Base-by-base conservation (phyloP, 2,888 invertebrate species). In the Thelaira solivaga region DNA sequence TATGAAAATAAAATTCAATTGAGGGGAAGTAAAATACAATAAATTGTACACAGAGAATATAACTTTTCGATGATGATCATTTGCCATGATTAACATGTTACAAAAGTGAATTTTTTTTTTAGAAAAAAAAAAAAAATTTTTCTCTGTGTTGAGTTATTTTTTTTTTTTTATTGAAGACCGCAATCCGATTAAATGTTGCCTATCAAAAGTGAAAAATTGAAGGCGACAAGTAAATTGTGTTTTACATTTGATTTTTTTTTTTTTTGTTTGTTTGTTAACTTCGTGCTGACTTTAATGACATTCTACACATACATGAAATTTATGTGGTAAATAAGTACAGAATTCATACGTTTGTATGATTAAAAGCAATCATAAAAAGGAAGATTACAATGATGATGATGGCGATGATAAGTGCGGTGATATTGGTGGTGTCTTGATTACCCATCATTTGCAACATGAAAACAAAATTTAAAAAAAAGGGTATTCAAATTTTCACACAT, bases 201-300 rank as follows among this genome's bases (percentile, higher is more conserved):
- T 51, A 64, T 51, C 18, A 64, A 68, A 73, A 39, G n/a, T 49
- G 65, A 73, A 77, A 49, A 68, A 59, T 78, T 61, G 51, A 59
- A 69, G 77, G 77, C 77, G 64, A 51, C 73, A 78, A 71, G 69
- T 78, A 74, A 69, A 61, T 68, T 73, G 55, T 57, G 11, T 67
- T 13, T 53, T 55, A 24, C 31, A 16, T 59, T 18, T 55, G 24
- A 8, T 18, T 47, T n/a, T 26, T 62, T 20, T 26, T 4, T 57
- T 31, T 31, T 34, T 34, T 4, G 2, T 5, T n/a, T 24, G n/a
- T n/a, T n/a, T n/a, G n/a, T n/a, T 13, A 34, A 51, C 8, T 18
- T 51, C 51, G 36, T 47, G 55, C 26, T 57, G 65, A 61, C 67
- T 65, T 49, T 72, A 47, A 62, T 72, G 55, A 31, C 22, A 47